Conservation (phyloP, 2,797 vertebrate genomes). For the Strix occidentalis region DNA sequence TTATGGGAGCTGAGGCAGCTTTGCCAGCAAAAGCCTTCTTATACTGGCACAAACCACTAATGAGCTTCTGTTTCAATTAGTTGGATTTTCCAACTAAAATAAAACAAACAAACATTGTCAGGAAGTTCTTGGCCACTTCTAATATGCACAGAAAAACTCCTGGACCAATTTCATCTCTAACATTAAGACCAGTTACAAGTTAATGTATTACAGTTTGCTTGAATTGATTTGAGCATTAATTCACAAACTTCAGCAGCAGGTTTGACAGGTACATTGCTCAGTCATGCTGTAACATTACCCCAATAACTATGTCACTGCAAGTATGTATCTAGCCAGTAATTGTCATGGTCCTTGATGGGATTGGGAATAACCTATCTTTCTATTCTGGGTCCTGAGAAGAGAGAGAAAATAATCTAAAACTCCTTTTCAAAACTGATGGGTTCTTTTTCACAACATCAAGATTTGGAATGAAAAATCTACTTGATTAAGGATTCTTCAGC, state of each 20-base stretch:
- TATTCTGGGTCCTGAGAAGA: constrained; percentile 26
- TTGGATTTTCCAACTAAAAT: neutral
- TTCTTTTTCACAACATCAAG: constrained; percentile 35
- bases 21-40: neutral
- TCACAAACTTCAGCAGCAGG: constrained; percentile 56
- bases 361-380: neutral
- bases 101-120: neutral
- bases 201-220: constrained; percentile 55
- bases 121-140: neutral
- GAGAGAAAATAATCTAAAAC: constrained; percentile 19
- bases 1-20: neutral
- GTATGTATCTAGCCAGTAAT: constrained; percentile 30
- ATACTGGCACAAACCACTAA: neutral
- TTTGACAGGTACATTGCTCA: constrained; percentile 50
- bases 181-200: neutral
- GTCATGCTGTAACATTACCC: constrained; percentile 9
- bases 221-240: constrained; percentile 71
- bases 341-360: constrained; percentile 35
- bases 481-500: neutral
- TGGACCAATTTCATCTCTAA: neutral
- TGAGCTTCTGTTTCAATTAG: neutral
- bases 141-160: neutral
- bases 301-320: constrained; percentile 57
- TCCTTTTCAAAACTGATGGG: constrained; percentile 29
- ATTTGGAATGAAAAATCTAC: neutral